Evolutionary conservation across 2,888 invertebrate species (phyloP), one percentile per base, ranked within the genome.

Genomic region (Phragmatobia fuliginosa): DNA sequence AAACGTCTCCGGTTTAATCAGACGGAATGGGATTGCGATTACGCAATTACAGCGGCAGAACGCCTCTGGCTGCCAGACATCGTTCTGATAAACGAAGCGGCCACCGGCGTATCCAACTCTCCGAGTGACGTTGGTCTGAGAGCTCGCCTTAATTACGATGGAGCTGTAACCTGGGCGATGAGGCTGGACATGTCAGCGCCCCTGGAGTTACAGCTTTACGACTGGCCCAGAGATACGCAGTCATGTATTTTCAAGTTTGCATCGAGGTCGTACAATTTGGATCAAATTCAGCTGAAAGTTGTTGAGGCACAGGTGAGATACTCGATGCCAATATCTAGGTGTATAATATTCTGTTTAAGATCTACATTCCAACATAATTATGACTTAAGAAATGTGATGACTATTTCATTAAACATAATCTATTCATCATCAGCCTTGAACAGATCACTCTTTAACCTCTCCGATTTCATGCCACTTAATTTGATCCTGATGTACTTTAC

Each of bases 1-100:
- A 96, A 96, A n/a, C 97, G 97, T 70, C 90, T 98, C 7, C 92
- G 94, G 66, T 98, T 98, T 98, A 97, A 97, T 85, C 88, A 95
- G 0, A 91, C 93, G 4, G 96, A 96, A 32, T 97, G 97, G 79
- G 96, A 96, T 38, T 93, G 97, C 66, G 92, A 91, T 31, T 88
- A 90, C 59, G 90, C 97, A 56, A 95, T 97, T 85, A 92, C 97
- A 83, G 96, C 96, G 14, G 96, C 96, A 71, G 97, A 96, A 88
- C 97, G 97, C 86, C 94, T 98, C 79, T 98, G 98, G 97, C 96
- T 96, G 88, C 98, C 98, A 6, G 98, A 97, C 89, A 93, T 98
- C 72, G 95, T 96, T 74, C 94, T 97, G 21, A 96, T 97, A 80
- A 98, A 97, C 91, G 96, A 96, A 91, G 96, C 97, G 74, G 96